Base-by-base conservation (phyloP, 2,113 vertebrate genomes). In the Scolopax mira region DNA sequence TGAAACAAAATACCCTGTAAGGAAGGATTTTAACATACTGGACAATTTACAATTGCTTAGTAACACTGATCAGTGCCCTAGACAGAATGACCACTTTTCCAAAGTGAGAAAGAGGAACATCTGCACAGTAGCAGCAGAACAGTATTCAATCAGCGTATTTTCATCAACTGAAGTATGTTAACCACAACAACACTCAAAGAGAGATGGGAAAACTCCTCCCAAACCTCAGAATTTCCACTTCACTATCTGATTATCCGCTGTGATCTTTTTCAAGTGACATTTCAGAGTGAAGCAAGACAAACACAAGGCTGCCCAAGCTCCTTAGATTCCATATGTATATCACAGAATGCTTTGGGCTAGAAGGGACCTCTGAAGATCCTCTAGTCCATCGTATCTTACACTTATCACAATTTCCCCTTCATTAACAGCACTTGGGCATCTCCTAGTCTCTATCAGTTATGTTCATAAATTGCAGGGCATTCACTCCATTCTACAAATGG, bases 91-190 rank as follows among this genome's bases (percentile, higher is more conserved):
- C 15, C 44, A 33, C 25, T 65, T 79, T 94, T 72, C 84, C 31
- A 41, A 41, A 22, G 73, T 72, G 31, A 81, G 48, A 62, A 83
- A 69, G 62, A 87, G 28, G 28, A 79, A 65, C 23, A 79, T 35
- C 70, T 30, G 44, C 52, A 83, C 46, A 57, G 23, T 41, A 60
- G 77, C 37, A 80, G 18, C 27, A 62, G 51, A 91, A 52, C 11
- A 80, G 22, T 18, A 70, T 24, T 88, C 48, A 73, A 2, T 0
- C 1, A 1, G 7, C 49, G 0, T 37, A 19, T 65, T 84, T 94
- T 57, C 33, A 93, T 27, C 57, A 67, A 7, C 7, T 79, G 4
- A 61, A 71, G 22, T 41, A 80, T 9, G 7, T 14, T 39, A 75
- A 28, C 44, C 52, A 46, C 48, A 85, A 24, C 33, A 85, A 54